Evolutionary conservation across 2,888 invertebrate species (phyloP).

Genomic region (Pardosa pseudoannulata): DNA sequence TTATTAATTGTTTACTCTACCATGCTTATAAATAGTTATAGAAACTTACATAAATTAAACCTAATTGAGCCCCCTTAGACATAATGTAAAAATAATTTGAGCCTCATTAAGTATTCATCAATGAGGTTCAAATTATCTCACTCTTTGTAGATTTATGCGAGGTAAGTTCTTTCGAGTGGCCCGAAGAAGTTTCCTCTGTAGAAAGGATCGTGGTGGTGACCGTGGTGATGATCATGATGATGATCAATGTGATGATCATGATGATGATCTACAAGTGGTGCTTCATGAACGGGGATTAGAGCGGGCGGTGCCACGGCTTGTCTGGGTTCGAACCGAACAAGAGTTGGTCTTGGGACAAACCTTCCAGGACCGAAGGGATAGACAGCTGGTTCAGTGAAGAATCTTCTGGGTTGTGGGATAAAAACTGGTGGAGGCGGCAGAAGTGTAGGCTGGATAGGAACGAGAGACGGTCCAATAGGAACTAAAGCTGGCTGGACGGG

Average conservation of each 20-base stretch:
- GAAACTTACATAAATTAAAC: too few relatives aligned
- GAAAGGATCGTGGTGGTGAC: slow-evolving; percentile 2
- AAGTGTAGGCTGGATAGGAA: background rate
- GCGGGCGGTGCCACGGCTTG: background rate
- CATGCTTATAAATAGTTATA: too few relatives aligned
- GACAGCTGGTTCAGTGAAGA: too few relatives aligned
- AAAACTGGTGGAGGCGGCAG: background rate
- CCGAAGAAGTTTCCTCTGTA: background rate
- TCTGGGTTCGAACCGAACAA: background rate
- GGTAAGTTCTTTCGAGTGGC: background rate
- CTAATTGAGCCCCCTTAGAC: too few relatives aligned
- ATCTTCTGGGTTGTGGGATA: background rate
- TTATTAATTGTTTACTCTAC: too few relatives aligned
- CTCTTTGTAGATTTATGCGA: background rate
- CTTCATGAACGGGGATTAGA: background rate
- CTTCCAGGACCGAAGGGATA: background rate
- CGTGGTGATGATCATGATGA: too few relatives aligned
- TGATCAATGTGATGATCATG: too few relatives aligned
- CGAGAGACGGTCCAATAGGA: background rate
- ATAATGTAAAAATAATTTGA: too few relatives aligned
- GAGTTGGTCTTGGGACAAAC: background rate
- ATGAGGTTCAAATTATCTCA: background rate
- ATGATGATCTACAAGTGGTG: background rate
- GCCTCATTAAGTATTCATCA: too few relatives aligned
- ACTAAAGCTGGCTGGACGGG: slow-evolving; percentile 3